Evolutionary conservation across 2,797 vertebrate species (phyloP).

Genomic region (Sarcoramphus papa): DNA sequence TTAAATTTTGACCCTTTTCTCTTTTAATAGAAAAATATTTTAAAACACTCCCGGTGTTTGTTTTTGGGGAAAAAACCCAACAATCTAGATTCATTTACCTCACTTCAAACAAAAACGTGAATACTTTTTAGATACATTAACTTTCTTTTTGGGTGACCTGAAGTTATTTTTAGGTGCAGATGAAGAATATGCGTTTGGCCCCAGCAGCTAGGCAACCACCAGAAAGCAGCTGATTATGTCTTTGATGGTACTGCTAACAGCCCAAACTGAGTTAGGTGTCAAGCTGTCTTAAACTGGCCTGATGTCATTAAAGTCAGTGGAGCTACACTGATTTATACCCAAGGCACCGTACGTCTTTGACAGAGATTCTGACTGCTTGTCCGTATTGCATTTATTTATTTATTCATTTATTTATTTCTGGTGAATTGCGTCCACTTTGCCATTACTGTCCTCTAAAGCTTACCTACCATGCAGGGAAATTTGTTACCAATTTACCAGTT

Average conservation of each 20-base stretch:
- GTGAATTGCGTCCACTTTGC: background rate
- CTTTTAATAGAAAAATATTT: background rate
- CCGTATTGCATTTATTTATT: background rate
- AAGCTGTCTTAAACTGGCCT: background rate
- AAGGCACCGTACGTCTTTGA: background rate
- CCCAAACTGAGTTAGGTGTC: background rate
- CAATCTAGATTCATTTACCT: background rate
- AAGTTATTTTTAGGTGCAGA: background rate
- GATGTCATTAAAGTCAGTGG: constrained; percentile 28
- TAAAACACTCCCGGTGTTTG: rapidly evolving
- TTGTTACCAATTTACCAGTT: background rate
- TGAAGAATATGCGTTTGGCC: background rate
- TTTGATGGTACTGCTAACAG: constrained; percentile 37
- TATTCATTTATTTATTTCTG: background rate
- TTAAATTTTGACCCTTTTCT: background rate
- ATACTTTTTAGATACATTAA: background rate
- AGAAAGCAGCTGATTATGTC: constrained; percentile 8
- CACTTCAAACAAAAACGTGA: background rate
- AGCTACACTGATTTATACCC: constrained; percentile 57
- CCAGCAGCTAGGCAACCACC: background rate
- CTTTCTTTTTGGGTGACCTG: background rate
- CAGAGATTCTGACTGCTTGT: constrained; percentile 32
- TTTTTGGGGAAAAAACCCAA: rapidly evolving
- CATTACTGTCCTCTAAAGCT: background rate
- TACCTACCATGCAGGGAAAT: background rate